Evolutionary conservation across 92 coral and sea anemone genomes (phyloP).

Genomic region (Epizoanthus stellaris): DNA sequence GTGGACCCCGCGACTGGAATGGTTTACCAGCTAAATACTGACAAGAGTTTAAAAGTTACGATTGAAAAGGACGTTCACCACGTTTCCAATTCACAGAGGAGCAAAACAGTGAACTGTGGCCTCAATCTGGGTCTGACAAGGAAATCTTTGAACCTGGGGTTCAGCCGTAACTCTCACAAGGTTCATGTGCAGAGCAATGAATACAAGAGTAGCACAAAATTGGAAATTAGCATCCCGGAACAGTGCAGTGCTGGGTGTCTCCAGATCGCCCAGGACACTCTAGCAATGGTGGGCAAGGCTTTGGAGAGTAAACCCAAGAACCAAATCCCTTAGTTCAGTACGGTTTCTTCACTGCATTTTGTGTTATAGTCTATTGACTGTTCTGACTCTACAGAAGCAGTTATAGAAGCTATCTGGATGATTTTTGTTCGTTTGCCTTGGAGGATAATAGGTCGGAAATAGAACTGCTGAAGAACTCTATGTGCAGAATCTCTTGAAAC

Average conservation of each 20-base stretch:
- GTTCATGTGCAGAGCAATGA: constrained; percentile 1
- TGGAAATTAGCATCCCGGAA: neutral
- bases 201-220: neutral
- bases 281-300: neutral
- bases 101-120: constrained; percentile 14
- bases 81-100: neutral
- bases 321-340: neutral
- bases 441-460: too few relatives aligned
- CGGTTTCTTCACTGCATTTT: too few relatives aligned
- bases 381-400: too few relatives aligned
- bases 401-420: too few relatives aligned
- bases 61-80: constrained; percentile 8
- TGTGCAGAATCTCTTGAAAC: too few relatives aligned
- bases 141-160: constrained; percentile 2
- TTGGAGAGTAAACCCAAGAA: neutral
- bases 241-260: constrained; percentile 8
- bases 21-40: constrained; percentile 7
- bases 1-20: constrained; percentile 4
- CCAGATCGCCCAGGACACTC: neutral
- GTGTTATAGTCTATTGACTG: too few relatives aligned
- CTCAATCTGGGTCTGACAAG: neutral
- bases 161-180: constrained; percentile 17
- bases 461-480: too few relatives aligned
- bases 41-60: constrained; percentile 9
- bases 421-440: too few relatives aligned